A percentile compares a stretch with the other conserved stretches of the same genome.
These are phyloP conservation scores for Malurus leucopterus DNA, from an alignment of 2,797 vertebrate species.

Conservation along the genomic window DNA sequence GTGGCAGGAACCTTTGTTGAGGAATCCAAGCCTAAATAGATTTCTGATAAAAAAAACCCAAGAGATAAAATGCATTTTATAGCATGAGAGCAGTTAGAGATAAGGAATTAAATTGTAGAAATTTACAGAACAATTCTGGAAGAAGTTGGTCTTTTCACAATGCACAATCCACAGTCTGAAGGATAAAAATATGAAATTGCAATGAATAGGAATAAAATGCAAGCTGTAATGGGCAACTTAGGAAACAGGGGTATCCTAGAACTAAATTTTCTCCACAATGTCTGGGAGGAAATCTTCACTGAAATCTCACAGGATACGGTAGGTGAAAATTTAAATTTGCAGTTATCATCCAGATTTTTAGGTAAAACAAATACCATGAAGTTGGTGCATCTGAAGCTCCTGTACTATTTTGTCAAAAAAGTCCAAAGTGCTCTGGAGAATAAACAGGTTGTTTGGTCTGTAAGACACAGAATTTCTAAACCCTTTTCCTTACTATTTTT, in stretches of 20 bases:
- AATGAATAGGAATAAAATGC: neutral
- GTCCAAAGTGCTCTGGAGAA: neutral
- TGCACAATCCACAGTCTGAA: neutral
- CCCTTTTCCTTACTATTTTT: neutral
- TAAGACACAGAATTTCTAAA: neutral
- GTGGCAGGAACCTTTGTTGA: neutral
- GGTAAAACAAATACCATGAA: neutral
- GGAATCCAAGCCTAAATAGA: neutral
- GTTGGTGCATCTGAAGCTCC: neutral
- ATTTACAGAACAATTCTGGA: neutral
- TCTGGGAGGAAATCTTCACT: neutral
- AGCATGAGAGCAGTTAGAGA: neutral
- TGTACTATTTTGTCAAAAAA: neutral
- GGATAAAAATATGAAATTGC: neutral
- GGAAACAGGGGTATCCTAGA: neutral
- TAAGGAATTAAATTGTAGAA: neutral
- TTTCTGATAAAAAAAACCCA: neutral
- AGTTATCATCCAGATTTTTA: neutral
- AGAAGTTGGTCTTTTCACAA: neutral
- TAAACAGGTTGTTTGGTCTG: neutral
- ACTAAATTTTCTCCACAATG: neutral
- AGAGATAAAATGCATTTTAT: neutral
- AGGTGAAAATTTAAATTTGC: neutral
- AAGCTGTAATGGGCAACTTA: neutral
- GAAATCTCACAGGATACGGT: neutral